Percentiles rank a stretch among this genome's conserved stretches.
Evolutionary conservation across 2,113 vertebrate genomes (phyloP).

Genomic region (Cyanoderma ruficeps): DNA sequence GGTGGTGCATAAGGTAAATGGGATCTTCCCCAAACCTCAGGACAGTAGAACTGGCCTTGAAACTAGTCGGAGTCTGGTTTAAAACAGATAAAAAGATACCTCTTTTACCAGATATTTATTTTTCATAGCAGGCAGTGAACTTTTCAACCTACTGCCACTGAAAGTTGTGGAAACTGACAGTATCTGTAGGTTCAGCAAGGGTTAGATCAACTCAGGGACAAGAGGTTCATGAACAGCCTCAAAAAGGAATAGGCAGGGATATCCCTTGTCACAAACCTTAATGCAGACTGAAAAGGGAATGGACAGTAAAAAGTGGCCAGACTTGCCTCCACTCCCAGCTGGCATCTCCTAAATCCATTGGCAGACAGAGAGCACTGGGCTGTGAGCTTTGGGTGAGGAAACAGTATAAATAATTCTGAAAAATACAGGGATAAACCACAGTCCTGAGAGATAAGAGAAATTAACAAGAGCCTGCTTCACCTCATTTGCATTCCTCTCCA

Average conservation of each 20-base stretch:
- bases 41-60: background rate
- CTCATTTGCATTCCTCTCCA: constrained; percentile 87
- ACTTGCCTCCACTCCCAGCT: background rate
- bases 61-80: background rate
- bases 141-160: background rate
- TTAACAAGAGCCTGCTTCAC: constrained; percentile 65
- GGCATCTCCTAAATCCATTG: background rate
- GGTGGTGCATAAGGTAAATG: background rate
- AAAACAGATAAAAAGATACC: background rate
- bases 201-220: background rate
- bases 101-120: background rate
- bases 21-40: background rate
- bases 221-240: background rate
- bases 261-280: background rate
- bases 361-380: background rate
- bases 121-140: background rate
- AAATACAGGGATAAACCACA: constrained; percentile 1
- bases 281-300: background rate
- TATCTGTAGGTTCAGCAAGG: background rate
- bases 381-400: constrained; percentile 22
- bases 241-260: background rate
- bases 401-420: constrained; percentile 30
- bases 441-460: background rate
- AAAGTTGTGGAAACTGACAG: background rate
- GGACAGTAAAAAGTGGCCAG: background rate